Base-by-base conservation (phyloP, 1,140 invertebrate species). In the Nymphalis io region DNA sequence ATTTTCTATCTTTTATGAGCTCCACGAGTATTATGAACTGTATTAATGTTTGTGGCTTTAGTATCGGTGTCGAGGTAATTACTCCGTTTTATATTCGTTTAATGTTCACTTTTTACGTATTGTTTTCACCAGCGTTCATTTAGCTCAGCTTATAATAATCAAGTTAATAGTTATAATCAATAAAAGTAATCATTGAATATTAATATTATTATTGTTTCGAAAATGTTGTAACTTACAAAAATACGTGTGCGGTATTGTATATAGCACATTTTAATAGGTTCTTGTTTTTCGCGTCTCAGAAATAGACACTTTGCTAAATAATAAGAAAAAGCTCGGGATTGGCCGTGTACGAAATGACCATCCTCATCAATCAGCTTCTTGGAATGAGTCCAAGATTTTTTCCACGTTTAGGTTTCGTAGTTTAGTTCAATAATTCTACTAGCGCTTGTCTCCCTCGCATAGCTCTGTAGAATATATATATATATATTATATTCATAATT, bases 291-390 rank as follows among this genome's bases (percentile, higher is more conserved):
- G 81, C 80, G 79, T 87, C 79, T 84, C 85, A 84, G 74, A 91
- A 91, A 91, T 91, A 91, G 89, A 89, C 78, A 83, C 84, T 91
- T 87, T 85, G 87, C 89, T 91, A 86, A 91, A 91, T 90, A 91
- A 91, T 90, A 91, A 88, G 88, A 91, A 91, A 89, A 88, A 88
- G 86, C 82, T 85, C 84, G 81, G 82, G 88, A 91, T 91, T 91
- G 89, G 89, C 87, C 88, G 89, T 88, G 87, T 88, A 89, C 89
- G 83, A 90, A 89, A 90, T 91, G 89, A 88, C 89, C 89, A 91
- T 90, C 89, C 89, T 91, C 89, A 91, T 91, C 89, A 91, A 91
- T 91, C 89, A 91, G 86, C 87, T 89, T 85, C 84, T 91, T 91
- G 89, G 89, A 89, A 72, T 68, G 74, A 69, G 76, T 87, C 89